Conservation (phyloP, 2,797 vertebrate genomes). For the Gymnothorax reevesii region DNA sequence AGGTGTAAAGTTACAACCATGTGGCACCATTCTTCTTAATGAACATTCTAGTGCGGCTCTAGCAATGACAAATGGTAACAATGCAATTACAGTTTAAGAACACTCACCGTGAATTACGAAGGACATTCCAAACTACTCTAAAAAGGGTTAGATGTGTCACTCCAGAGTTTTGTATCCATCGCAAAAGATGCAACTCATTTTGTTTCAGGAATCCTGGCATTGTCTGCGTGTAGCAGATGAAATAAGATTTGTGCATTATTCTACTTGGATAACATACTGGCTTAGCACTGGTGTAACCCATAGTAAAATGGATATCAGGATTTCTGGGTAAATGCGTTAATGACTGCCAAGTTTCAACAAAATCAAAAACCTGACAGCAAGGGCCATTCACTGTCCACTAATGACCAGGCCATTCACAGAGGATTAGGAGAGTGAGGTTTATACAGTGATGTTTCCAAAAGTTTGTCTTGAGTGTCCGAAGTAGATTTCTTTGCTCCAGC, state of each 20-base stretch:
- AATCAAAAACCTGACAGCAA: constrained; percentile 15
- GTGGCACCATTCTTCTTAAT: no score
- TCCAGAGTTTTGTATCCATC: background rate
- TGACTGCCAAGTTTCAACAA: background rate
- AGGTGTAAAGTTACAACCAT: no score
- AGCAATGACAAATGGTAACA: no score
- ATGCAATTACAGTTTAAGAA: no score
- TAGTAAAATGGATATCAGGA: background rate
- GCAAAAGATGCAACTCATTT: background rate
- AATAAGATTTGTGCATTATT: background rate
- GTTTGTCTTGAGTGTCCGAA: background rate
- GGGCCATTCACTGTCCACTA: background rate
- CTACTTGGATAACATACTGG: background rate
- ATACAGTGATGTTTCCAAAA: background rate
- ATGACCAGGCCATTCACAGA: background rate
- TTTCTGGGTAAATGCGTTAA: background rate
- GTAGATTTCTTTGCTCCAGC: no score
- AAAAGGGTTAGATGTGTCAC: background rate
- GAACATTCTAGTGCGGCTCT: no score
- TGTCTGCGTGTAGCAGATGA: background rate
- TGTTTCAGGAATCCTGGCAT: background rate
- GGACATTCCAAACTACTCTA: no score
- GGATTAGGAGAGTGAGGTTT: constrained; percentile 18
- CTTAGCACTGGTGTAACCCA: background rate
- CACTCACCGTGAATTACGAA: no score